Base-by-base conservation (phyloP, 2,797 vertebrate species). In the Notoglanidium macrostoma region DNA sequence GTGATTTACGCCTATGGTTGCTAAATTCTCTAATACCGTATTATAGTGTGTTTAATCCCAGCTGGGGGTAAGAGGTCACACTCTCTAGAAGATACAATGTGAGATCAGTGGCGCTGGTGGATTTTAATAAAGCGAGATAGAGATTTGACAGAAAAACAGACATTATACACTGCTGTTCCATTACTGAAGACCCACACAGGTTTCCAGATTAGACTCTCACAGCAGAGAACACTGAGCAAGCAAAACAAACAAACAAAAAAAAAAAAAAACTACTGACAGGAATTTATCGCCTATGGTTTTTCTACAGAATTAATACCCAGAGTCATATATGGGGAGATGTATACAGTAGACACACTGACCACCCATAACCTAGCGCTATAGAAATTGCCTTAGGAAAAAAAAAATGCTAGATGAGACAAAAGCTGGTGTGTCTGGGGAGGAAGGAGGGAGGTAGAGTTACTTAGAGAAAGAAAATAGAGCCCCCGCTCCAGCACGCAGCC, bases 401-500 rank as follows among this genome's bases (percentile, higher is more conserved):
- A 44, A 23, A 11, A 44, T 0, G 21, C 40, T 26, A 51, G 32
- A 87, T 46, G 29, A 88, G 88, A 90, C 87, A 92, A 91, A 88
- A 90, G 88, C 88, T 74, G n/a, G 29, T 54, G 55, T 87, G 63
- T 82, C 81, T 68, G 23, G 87, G 86, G 86, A 86, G 87, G 82
- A 79, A 86, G 77, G 59, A 76, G 81, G 65, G 86, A 51, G 84
- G 86, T n/a, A 84, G 90, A 87, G 86, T 88, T 89, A 88, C 86
- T 91, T 89, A 91, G 83, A 87, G 81, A 90, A 91, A 90, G 86
- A 90, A 92, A 91, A 91, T 89, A 91, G 88, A 91, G 89, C 88
- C 91, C 89, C 87, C 86, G 80, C 87, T 89, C 93, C 95, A 95
- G 96, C 96, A 95, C 93, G 95, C 93, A 95, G 96, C 96, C 94